Base-by-base conservation (phyloP, 2,888 invertebrate species). In the Philereme vetulata region DNA sequence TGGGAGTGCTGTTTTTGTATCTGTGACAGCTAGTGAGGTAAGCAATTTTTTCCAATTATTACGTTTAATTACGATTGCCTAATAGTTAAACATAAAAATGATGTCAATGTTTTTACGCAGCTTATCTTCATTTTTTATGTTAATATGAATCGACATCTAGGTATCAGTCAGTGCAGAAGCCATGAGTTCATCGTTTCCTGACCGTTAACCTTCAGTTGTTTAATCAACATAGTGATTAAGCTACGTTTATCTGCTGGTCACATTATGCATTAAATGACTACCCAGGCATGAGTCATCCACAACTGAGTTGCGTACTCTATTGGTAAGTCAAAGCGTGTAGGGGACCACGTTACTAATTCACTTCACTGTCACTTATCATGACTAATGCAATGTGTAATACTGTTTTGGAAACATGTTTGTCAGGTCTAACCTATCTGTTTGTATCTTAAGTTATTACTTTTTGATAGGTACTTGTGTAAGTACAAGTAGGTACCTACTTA, bases 271-370 rank as follows among this genome's bases (percentile, higher is more conserved):
- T 60, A 62, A 64, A 56, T 56, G 62, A 58, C 44, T 65, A 51
- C 64, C 46, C 40, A 44, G 35, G 33, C 10, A 67, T 82, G 80
- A 81, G 68, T 80, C 77, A 70, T 63, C 51, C 55, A 79, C 68
- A 60, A 51, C 51, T 62, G 53, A 64, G 73, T 72, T 75, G 56
- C 49, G 53, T 73, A 82, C 80, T 85, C 82, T 75, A 60, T n/a
- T 71, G 77, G 76, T 86, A 86, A 86, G 73, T 86, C 85, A 85
- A 74, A 45, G 50, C 66, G 72, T 70, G 70, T 67, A 72, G 71
- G 69, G 65, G 66, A 65, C 72, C 63, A 65, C 65, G 59, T 65
- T 65, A 71, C 71, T 72, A 70, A 72, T 70, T 70, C 66, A 70
- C 65, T 73, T 72, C 72, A 69, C 72, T 69, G 73, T 72, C 72